These are phyloP conservation scores for Zygaena filipendulae DNA, from an alignment of 2,888 invertebrate species.

Conservation along the genomic window DNA sequence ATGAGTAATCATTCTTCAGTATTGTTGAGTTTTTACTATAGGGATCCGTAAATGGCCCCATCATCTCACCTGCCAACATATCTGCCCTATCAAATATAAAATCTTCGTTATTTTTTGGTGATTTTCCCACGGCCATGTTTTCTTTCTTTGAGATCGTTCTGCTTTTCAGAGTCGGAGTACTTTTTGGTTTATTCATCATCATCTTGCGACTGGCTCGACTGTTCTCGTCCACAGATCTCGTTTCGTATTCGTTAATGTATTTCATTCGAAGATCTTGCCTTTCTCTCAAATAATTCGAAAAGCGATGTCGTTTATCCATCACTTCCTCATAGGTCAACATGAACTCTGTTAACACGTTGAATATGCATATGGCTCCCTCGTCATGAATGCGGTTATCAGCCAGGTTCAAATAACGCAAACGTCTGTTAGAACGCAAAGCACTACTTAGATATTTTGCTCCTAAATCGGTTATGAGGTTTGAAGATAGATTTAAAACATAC, in stretches of 20 bases:
- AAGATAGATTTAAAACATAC: constrained; percentile 33
- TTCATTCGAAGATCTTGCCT: constrained; percentile 14
- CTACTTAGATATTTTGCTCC: constrained; percentile 31
- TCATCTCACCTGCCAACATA: constrained; percentile 19
- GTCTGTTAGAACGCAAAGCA: constrained; percentile 36
- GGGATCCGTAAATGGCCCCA: constrained; percentile 28
- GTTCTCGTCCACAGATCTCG: constrained; percentile 16
- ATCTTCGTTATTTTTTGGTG: constrained; percentile 14
- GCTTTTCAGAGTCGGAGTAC: constrained; percentile 12
- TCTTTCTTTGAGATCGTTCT: constrained; percentile 15
- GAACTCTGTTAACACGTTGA: constrained; percentile 30
- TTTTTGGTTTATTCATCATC: constrained; percentile 14
- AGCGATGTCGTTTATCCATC: constrained; percentile 18
- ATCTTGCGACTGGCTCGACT: constrained; percentile 16
- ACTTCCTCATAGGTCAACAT: constrained; percentile 28
- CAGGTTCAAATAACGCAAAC: constrained; percentile 40
- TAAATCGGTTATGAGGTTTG: constrained; percentile 38
- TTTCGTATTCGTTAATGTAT: constrained; percentile 12
- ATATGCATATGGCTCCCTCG: constrained; percentile 28
- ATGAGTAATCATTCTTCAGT: constrained; percentile 17
- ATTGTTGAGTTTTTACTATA: constrained; percentile 19
- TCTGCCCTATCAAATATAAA: constrained; percentile 21
- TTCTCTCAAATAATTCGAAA: constrained; percentile 16
- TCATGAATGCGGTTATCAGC: constrained; percentile 35
- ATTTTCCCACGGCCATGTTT: too few relatives aligned